A percentile compares a stretch with the other conserved stretches of the same genome.
phyloP scores from a whole-genome alignment of 2,888 invertebrate species.

The Sminthurinus aureus region DNA sequence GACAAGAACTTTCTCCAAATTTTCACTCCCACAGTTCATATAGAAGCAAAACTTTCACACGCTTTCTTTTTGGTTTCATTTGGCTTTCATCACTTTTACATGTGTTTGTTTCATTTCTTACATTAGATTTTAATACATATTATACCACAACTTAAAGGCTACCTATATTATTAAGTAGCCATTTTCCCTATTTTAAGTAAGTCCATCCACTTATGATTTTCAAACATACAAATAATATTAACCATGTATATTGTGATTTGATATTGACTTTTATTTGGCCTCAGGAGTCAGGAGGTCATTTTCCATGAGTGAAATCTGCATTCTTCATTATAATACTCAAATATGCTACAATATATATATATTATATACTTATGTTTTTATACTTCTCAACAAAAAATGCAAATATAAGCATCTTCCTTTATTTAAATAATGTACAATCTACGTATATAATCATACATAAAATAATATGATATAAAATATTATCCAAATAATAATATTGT shows the following conservation, averaged over 20 bases:
- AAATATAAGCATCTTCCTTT: too few relatives aligned
- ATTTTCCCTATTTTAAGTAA: too few relatives aligned
- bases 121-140: neutral
- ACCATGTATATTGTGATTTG: neutral
- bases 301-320: too few relatives aligned
- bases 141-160: neutral
- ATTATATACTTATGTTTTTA: neutral
- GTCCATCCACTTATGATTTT: neutral
- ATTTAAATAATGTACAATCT: too few relatives aligned
- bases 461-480: too few relatives aligned
- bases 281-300: too few relatives aligned
- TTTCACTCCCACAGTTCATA: conserved; percentile 14
- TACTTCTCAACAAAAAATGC: too few relatives aligned
- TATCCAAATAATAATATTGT: too few relatives aligned
- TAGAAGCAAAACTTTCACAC: neutral
- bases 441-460: too few relatives aligned
- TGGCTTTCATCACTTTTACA: neutral
- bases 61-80: neutral
- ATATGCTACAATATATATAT: neutral
- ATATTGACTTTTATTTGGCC: too few relatives aligned
- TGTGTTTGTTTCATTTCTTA: neutral
- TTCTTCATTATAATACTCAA: too few relatives aligned
- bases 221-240: neutral
- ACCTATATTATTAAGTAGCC: too few relatives aligned
- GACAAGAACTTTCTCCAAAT: neutral